These are phyloP conservation scores for Pluvialis apricaria DNA, from an alignment of 2,113 vertebrate genomes.

Conservation along the genomic window DNA sequence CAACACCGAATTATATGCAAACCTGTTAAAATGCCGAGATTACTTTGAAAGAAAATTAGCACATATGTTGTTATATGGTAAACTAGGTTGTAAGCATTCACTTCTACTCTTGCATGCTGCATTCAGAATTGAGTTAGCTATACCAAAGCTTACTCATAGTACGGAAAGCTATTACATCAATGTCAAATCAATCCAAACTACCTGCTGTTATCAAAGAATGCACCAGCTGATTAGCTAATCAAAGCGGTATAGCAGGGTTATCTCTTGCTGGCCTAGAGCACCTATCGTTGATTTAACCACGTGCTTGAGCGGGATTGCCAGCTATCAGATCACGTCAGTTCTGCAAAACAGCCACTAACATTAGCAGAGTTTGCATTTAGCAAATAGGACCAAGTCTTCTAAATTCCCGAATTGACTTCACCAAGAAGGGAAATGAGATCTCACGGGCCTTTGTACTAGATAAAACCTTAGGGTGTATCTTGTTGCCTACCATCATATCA, in stretches of 20 bases:
- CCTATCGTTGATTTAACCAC: neutral
- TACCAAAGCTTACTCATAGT: neutral
- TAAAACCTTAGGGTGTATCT: neutral
- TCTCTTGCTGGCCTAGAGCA: neutral
- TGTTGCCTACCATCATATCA: neutral
- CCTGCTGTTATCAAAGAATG: neutral
- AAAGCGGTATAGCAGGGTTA: fast-evolving
- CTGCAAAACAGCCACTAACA: neutral
- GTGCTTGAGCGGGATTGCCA: neutral
- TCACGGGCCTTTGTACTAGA: neutral
- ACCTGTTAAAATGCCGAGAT: neutral
- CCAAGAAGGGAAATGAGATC: neutral
- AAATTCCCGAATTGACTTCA: neutral
- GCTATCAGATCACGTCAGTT: neutral
- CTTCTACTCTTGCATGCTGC: neutral
- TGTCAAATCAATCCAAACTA: neutral
- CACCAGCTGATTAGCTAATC: neutral
- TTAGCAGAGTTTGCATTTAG: neutral
- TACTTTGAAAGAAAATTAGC: neutral
- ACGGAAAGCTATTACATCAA: neutral
- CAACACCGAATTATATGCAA: neutral
- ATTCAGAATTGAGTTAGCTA: neutral
- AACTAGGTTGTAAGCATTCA: neutral
- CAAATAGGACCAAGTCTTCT: neutral
- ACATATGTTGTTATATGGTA: neutral